Conservation (phyloP, 2,113 vertebrate species). For the Anthoscopus minutus region DNA sequence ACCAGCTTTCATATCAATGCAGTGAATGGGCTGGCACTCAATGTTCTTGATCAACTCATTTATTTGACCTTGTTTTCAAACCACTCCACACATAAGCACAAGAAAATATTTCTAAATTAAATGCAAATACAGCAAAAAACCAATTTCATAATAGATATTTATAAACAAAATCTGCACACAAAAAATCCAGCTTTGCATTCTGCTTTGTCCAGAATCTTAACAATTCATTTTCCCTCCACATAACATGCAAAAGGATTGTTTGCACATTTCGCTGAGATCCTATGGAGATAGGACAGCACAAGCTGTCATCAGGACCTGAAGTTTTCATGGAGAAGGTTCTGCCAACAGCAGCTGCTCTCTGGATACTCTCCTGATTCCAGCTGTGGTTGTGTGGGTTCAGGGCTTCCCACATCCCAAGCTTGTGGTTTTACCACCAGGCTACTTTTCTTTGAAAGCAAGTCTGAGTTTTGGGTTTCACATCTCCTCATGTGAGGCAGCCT, state of each 20-base stretch:
- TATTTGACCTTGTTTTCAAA: neutral
- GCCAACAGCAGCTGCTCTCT: neutral
- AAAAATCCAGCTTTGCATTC: neutral
- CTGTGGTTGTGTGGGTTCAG: neutral
- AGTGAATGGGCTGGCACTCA: neutral
- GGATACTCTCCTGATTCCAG: neutral
- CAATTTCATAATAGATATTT: neutral
- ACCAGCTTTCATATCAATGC: neutral
- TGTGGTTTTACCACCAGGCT: slow-evolving; percentile 40
- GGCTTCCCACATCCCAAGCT: slow-evolving; percentile 26
- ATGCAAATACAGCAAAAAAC: neutral
- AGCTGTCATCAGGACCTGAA: neutral
- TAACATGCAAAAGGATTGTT: neutral
- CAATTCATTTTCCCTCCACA: neutral
- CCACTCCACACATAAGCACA: neutral
- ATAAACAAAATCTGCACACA: neutral
- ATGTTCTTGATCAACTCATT: neutral
- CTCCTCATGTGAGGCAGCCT: neutral
- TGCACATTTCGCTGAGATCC: neutral
- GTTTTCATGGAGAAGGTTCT: neutral
- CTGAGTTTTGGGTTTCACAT: neutral
- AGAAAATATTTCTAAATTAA: neutral
- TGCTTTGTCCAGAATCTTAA: neutral
- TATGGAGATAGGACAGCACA: neutral
- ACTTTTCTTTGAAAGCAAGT: slow-evolving; percentile 43